phyloP scores from a whole-genome alignment of 2,888 invertebrate genomes.

The Rhyacophila evoluta region DNA sequence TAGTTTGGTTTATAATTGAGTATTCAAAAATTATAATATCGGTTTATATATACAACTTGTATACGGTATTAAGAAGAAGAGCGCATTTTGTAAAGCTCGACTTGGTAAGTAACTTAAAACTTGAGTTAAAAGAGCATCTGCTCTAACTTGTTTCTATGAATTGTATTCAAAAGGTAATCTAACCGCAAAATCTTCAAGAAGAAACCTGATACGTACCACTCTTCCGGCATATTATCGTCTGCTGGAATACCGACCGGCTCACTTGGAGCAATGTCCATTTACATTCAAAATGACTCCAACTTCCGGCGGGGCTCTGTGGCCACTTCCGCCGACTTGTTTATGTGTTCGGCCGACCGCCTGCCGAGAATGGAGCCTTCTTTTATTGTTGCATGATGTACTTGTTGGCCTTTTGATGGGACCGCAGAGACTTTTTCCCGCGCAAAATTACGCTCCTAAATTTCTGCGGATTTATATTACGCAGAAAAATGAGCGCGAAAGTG shows the following conservation, averaged over 20 bases:
- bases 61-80: too few species aligned
- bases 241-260: not conserved
- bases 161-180: slow-evolving; percentile 14
- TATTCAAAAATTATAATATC: too few species aligned
- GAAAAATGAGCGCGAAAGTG: slow-evolving; percentile 17
- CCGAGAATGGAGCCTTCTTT: slow-evolving; percentile 3
- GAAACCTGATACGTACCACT: not conserved
- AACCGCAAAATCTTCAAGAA: not conserved
- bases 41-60: too few species aligned
- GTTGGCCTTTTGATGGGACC: slow-evolving; percentile 19
- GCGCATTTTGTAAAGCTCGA: too few species aligned
- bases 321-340: slow-evolving; percentile 14
- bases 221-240: slow-evolving; percentile 18
- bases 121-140: not conserved
- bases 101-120: not conserved
- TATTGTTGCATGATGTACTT: slow-evolving; percentile 22
- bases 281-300: slow-evolving; percentile 22
- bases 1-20: too few species aligned
- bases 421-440: not conserved
- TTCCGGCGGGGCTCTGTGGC: not conserved
- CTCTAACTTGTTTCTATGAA: not conserved
- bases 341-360: slow-evolving; percentile 1
- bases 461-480: slow-evolving; percentile 22
- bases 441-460: slow-evolving; percentile 9
- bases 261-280: slow-evolving; percentile 22